Conservation (phyloP, 37 sponge, comb jelly and placozoan genomes). For the Geodia barretti region DNA sequence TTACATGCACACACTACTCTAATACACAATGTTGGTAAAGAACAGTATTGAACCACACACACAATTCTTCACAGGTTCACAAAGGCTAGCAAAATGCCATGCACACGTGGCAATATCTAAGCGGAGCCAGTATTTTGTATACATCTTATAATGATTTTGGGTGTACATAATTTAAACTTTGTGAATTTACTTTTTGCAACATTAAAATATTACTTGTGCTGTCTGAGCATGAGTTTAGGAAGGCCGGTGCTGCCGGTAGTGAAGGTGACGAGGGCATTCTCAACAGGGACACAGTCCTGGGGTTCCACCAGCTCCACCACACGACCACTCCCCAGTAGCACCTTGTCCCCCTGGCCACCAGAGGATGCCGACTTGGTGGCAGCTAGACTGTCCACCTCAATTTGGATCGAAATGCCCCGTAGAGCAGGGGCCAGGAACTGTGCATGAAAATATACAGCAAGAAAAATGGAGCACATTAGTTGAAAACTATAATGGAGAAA, state of each 20-base stretch:
- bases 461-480: too few relatives aligned
- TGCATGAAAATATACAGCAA: neutral
- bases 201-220: slow-evolving; percentile 26
- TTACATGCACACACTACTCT: neutral
- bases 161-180: too few relatives aligned
- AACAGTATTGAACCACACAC: too few relatives aligned
- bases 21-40: too few relatives aligned
- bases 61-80: neutral
- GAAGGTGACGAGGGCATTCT: slow-evolving; percentile 65
- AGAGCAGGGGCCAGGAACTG: slow-evolving; percentile 54
- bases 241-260: slow-evolving; percentile 74
- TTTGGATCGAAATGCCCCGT: slow-evolving; percentile 30
- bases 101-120: too few relatives aligned
- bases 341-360: neutral
- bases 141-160: too few relatives aligned
- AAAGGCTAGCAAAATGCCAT: neutral
- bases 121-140: too few relatives aligned
- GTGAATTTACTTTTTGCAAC: too few relatives aligned
- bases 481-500: too few relatives aligned
- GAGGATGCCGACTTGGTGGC: neutral
- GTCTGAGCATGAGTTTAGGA: slow-evolving; percentile 61
- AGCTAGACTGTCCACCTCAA: slow-evolving; percentile 28
- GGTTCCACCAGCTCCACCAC: slow-evolving; percentile 36
- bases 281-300: slow-evolving; percentile 22
- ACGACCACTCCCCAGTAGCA: too few relatives aligned